A percentile compares a stretch with the other conserved stretches of the same genome.
These are phyloP conservation scores for human DNA, from an alignment of 2,113 vertebrate genomes.

Conservation along the genomic window GRCh38 chr11:116058501-116059000, in stretches of 20 bases:
- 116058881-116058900: constrained; percentile 13
- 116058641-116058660: neutral
- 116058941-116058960: constrained; percentile 15
- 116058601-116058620: neutral
- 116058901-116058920: neutral
- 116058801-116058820: neutral
- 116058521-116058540: neutral
- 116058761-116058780: neutral
- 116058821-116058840: neutral
- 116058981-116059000: constrained; percentile 13
- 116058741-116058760: neutral
- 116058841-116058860: constrained; percentile 1
- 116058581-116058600: neutral
- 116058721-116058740: neutral
- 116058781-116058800: neutral
- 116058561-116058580: constrained; percentile 13
- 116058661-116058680: neutral
- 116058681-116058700: neutral
- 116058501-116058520: neutral
- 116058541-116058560: neutral
- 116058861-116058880: constrained; percentile 25
- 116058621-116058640: too few relatives aligned
- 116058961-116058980: neutral
- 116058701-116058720: neutral
- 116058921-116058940: neutral